Conservation (phyloP, 2,888 invertebrate species). For the Germaria angustata region DNA sequence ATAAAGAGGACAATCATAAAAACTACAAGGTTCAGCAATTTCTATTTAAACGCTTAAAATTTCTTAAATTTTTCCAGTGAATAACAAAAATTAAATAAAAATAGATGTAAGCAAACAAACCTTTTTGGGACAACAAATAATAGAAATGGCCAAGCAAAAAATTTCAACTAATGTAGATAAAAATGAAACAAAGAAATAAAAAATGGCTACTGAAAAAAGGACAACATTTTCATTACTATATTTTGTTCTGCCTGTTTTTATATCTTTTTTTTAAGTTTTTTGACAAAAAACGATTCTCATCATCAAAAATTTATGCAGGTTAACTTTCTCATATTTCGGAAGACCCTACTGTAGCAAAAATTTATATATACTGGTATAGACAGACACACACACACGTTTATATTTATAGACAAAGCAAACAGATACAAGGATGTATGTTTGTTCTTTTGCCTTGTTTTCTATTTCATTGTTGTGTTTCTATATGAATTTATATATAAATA, state of each 20-base stretch:
- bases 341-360: constrained; percentile 54
- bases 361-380: no score
- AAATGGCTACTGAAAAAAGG: constrained; percentile 21
- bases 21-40: neutral
- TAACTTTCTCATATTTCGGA: constrained; percentile 52
- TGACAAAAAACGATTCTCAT: constrained; percentile 55
- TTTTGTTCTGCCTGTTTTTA: neutral
- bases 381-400: constrained; percentile 19
- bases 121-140: constrained; percentile 26
- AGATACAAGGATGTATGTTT: neutral
- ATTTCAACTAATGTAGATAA: constrained; percentile 45
- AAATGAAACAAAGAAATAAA: constrained; percentile 36
- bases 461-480: neutral
- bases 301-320: constrained; percentile 60
- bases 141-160: constrained; percentile 26
- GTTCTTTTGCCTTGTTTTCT: neutral
- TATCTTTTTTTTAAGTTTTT: constrained; percentile 4
- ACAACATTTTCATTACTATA: constrained; percentile 45
- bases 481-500: constrained; percentile 8
- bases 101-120: constrained; percentile 20
- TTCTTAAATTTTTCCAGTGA: constrained; percentile 44
- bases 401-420: neutral
- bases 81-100: neutral
- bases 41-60: constrained; percentile 7
- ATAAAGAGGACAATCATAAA: neutral